Percentiles rank a stretch among this genome's conserved stretches.
Conservation (phyloP, 1,140 invertebrate genomes). For the Macrocentrus cingulum region DNA sequence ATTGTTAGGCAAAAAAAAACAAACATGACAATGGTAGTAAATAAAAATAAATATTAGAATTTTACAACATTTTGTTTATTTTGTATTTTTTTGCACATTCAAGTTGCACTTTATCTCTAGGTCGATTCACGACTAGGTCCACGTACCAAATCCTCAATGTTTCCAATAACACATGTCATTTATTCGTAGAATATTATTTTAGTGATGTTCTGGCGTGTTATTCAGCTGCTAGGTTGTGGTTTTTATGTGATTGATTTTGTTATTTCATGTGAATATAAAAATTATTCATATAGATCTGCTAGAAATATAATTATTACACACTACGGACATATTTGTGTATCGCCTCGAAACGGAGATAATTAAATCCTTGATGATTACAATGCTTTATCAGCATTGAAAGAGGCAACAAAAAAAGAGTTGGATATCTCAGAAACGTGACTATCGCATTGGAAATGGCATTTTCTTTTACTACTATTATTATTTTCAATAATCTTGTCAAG, state of each 20-base stretch:
- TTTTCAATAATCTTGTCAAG: background rate
- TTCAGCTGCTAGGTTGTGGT: slow-evolving; percentile 26
- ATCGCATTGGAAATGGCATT: slow-evolving; percentile 1
- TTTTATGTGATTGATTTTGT: slow-evolving; percentile 16
- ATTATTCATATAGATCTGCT: slow-evolving; percentile 38
- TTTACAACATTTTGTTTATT: slow-evolving; percentile 39
- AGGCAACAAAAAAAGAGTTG: too few relatives aligned
- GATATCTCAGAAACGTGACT: background rate
- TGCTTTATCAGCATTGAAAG: too few relatives aligned
- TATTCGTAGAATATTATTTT: slow-evolving; percentile 21
- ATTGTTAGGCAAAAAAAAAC: slow-evolving; percentile 4
- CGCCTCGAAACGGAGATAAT: too few relatives aligned
- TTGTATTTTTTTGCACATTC: slow-evolving; percentile 30
- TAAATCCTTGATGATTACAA: too few relatives aligned
- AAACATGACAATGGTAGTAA: too few relatives aligned
- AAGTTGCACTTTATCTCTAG: slow-evolving; percentile 9
- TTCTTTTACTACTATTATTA: background rate
- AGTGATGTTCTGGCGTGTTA: slow-evolving; percentile 32
- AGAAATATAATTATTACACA: slow-evolving; percentile 38
- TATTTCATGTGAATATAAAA: slow-evolving; percentile 35
- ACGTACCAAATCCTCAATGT: slow-evolving; percentile 31
- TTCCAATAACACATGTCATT: slow-evolving; percentile 21
- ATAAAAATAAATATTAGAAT: too few relatives aligned
- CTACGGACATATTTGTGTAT: slow-evolving; percentile 44
- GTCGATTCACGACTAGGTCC: slow-evolving; percentile 28